Base-by-base conservation (phyloP, 2,888 invertebrate species). In the Vandiemenella viatica region DNA sequence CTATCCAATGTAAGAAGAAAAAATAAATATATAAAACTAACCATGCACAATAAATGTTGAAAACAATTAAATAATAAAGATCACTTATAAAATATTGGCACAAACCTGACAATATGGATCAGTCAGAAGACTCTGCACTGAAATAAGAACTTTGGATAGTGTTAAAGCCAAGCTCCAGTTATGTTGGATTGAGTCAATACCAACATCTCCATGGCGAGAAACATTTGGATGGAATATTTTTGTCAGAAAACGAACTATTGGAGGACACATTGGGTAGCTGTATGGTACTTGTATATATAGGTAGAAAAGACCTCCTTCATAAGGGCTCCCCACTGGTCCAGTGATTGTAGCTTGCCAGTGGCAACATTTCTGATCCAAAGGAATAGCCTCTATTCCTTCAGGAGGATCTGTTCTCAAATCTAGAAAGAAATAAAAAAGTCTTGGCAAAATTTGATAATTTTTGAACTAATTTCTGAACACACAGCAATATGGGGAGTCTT, bases 111-210 rank as follows among this genome's bases (percentile, higher is more conserved):
- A 87, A 61, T 83, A 91, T 0, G 92, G 91, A 69, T 93, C 93
- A 0, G 89, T 90, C 50, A 90, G 74, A 51, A 90, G 70, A 59
- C 87, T 88, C 70, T 90, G 89, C 55, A 90, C 83, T 46, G 88
- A 89, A 52, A 90, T 79, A 57, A 90, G 75, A 50, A 90, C 80
- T 64, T 89, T 93, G 56, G 87, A 84, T 61, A 93, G 82, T 38
- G 92, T 92, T 55, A 93, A 70, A 1, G 91, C 92, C 53, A 92
- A 70, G n/a, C 90, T 90, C 93, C 93, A 95, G 69, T 95, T 95
- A 69, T 91, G 88, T 60, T 89, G 87, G 58, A 95, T 89, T 8
- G 89, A 90, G 70, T 95, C 93, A 55, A 95, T 84, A 50, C 95
- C 93, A 44, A 95, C 89, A 68, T 93, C 92, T 3, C 93, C 93